phyloP scores from a whole-genome alignment of 1,140 invertebrate species.

The Alviniconcha marisindica region DNA sequence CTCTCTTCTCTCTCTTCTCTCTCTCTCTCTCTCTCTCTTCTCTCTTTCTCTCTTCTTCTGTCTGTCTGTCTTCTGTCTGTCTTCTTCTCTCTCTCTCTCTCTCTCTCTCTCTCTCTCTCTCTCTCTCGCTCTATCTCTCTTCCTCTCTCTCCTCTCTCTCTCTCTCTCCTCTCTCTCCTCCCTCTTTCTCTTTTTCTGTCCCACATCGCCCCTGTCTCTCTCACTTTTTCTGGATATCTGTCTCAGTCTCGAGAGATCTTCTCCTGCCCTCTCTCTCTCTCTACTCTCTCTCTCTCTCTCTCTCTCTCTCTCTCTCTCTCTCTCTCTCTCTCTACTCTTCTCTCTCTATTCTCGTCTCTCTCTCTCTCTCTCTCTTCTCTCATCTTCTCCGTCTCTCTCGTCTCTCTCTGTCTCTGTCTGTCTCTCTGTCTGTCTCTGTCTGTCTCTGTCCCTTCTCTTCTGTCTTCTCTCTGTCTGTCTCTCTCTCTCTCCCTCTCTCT shows the following conservation, averaged over 20 bases:
- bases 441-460: neutral
- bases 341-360: slow-evolving; percentile 9
- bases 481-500: slow-evolving; percentile 16
- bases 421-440: slow-evolving; percentile 1
- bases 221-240: too few relatives aligned
- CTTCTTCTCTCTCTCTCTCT: slow-evolving; percentile 2
- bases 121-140: slow-evolving; percentile 7
- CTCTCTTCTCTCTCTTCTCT: slow-evolving; percentile 26
- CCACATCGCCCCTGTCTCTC: too few relatives aligned
- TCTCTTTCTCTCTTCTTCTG: neutral
- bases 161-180: too few relatives aligned
- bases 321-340: slow-evolving; percentile 3
- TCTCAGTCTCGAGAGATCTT: too few relatives aligned
- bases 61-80: neutral
- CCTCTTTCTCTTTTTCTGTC: too few relatives aligned
- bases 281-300: slow-evolving; percentile 18
- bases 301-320: slow-evolving; percentile 17
- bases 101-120: slow-evolving; percentile 27
- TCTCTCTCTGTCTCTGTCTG: neutral
- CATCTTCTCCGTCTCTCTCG: neutral
- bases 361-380: slow-evolving; percentile 29
- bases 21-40: neutral
- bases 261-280: too few relatives aligned
- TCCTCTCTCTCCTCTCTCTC: too few relatives aligned
- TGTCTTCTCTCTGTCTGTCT: neutral